Evolutionary conservation across 2,113 vertebrate species (phyloP).

Genomic region (Scophthalmus maximus): DNA sequence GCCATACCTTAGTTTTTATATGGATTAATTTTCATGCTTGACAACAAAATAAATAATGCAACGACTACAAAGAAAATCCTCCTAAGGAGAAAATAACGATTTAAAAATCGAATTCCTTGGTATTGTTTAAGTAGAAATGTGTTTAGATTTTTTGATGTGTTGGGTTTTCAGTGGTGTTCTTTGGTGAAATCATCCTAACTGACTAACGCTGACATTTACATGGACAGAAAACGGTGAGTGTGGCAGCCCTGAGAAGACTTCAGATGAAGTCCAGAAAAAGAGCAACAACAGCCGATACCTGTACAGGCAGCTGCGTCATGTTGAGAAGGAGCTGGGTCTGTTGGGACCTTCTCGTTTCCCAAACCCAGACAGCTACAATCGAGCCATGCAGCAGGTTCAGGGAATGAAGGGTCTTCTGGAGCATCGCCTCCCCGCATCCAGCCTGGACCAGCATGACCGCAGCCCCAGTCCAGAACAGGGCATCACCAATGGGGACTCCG

Average conservation of each 20-base stretch:
- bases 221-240: conserved; percentile 71
- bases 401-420: conserved; percentile 87
- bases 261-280: conserved; percentile 74
- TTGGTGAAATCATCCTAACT: background rate
- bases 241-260: conserved; percentile 69
- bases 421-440: conserved; percentile 61
- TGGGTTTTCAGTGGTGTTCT: too few relatives aligned
- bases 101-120: background rate
- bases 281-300: conserved; percentile 84
- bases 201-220: background rate
- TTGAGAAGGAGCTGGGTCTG: conserved; percentile 87
- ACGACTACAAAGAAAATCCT: too few relatives aligned
- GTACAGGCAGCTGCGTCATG: conserved; percentile 86
- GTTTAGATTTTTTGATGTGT: background rate
- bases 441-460: conserved; percentile 59
- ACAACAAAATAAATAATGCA: too few relatives aligned
- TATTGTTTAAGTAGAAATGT: too few relatives aligned
- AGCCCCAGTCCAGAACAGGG: conserved; percentile 69
- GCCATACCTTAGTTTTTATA: too few relatives aligned
- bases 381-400: conserved; percentile 87
- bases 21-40: too few relatives aligned
- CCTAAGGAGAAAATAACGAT: background rate
- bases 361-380: conserved; percentile 81
- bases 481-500: conserved; percentile 16
- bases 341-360: conserved; percentile 85